These are phyloP conservation scores for Pangasius larnaudii DNA, from an alignment of 2,797 vertebrate species.

Conservation along the genomic window DNA sequence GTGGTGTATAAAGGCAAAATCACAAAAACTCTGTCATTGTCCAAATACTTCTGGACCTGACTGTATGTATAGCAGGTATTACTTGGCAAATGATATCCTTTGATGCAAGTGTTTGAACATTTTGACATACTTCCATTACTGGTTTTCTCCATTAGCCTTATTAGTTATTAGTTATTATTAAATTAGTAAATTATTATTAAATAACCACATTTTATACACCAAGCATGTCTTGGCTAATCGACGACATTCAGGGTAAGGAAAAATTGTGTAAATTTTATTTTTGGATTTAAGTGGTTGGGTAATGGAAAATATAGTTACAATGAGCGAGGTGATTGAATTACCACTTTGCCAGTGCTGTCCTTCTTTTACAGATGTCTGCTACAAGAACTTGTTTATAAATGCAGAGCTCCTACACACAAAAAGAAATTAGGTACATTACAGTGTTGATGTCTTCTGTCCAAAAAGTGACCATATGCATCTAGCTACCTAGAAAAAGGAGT, in stretches of 20 bases:
- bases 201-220: neutral
- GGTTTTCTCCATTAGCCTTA: neutral
- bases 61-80: neutral
- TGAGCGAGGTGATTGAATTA: neutral
- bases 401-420: too few species aligned
- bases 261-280: neutral
- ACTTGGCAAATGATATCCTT: neutral
- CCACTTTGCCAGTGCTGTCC: neutral
- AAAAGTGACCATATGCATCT: conserved; percentile 19
- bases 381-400: neutral
- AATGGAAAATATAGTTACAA: neutral
- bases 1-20: too few species aligned
- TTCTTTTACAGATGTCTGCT: neutral
- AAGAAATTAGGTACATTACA: neutral
- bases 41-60: too few species aligned
- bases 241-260: neutral
- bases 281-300: neutral
- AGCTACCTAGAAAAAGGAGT: conserved; percentile 42
- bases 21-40: too few species aligned
- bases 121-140: neutral
- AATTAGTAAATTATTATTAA: too few species aligned
- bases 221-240: neutral
- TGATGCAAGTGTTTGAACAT: neutral
- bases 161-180: too few species aligned
- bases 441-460: conserved; percentile 22